Evolutionary conservation across 2,113 vertebrate genomes (phyloP).

Genomic region (Dascyllus trimaculatus): DNA sequence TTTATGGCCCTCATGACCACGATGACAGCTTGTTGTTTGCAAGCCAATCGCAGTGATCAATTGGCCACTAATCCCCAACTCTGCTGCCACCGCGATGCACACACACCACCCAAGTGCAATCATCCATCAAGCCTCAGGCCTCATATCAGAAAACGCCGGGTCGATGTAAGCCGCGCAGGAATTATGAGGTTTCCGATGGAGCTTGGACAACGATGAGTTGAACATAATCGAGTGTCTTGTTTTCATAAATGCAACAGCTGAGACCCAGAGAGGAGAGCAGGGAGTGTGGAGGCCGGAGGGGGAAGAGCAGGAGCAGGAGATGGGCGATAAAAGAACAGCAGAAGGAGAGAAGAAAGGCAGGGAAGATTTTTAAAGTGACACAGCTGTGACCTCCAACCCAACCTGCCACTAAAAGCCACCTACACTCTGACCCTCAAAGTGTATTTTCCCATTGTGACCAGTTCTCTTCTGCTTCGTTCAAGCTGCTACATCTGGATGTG

Average conservation of each 20-base stretch:
- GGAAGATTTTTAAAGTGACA: not conserved
- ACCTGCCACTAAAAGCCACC: not conserved
- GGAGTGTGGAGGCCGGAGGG: not conserved
- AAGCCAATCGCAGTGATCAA: slow-evolving; percentile 74
- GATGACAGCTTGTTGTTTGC: slow-evolving; percentile 62
- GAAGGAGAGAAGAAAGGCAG: not conserved
- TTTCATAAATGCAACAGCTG: slow-evolving; percentile 81
- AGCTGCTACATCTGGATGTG: not conserved
- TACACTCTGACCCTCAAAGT: not conserved
- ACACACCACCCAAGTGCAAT: slow-evolving; percentile 63
- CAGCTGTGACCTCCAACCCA: not conserved
- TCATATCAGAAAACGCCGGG: slow-evolving; percentile 70
- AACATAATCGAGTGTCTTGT: slow-evolving; percentile 78
- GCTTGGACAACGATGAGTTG: slow-evolving; percentile 50
- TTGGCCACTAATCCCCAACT: slow-evolving; percentile 53
- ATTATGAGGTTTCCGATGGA: slow-evolving; percentile 64
- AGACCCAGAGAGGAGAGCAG: slow-evolving; percentile 43
- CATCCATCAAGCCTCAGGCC: slow-evolving; percentile 57
- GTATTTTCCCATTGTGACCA: not conserved
- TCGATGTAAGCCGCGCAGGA: slow-evolving; percentile 55
- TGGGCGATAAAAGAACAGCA: not conserved
- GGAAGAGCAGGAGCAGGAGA: not conserved
- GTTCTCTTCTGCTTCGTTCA: not conserved
- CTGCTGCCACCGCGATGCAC: slow-evolving; percentile 11
- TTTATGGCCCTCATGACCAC: slow-evolving; percentile 56